phyloP scores from a whole-genome alignment of 2,113 vertebrate genomes.

The Junco hyemalis region DNA sequence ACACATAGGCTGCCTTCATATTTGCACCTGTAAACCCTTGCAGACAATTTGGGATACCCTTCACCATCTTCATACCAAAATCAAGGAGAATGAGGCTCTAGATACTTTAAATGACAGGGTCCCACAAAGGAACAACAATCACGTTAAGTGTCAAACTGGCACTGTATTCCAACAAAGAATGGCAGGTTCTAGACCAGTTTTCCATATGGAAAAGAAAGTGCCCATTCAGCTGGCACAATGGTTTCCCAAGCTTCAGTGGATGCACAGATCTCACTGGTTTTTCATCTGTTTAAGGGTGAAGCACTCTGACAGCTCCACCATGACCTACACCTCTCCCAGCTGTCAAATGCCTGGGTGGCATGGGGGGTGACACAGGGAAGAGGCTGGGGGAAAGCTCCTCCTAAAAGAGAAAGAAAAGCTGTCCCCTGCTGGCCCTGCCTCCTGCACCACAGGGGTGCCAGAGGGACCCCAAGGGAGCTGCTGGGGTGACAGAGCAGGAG shows the following conservation, averaged over 20 bases:
- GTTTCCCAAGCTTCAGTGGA: background rate
- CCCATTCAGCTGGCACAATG: background rate
- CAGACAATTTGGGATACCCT: background rate
- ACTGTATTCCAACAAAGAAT: background rate
- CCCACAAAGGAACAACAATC: background rate
- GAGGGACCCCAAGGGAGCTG: background rate
- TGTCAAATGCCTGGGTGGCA: background rate
- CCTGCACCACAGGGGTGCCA: background rate
- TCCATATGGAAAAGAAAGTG: background rate
- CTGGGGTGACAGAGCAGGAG: background rate
- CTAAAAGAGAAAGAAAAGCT: background rate
- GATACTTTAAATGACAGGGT: background rate
- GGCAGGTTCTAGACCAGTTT: background rate
- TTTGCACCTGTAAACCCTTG: background rate
- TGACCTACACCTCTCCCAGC: background rate
- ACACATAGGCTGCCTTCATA: background rate
- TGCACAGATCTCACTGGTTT: fast-evolving
- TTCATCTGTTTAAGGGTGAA: background rate
- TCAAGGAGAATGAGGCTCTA: background rate
- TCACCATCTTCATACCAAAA: background rate
- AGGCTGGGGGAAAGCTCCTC: background rate
- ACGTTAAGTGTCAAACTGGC: background rate
- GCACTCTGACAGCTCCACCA: background rate
- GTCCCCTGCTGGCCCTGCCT: background rate
- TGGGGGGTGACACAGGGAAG: background rate